Conservation (phyloP, 2,888 invertebrate genomes). For the Alsophila aescularia region DNA sequence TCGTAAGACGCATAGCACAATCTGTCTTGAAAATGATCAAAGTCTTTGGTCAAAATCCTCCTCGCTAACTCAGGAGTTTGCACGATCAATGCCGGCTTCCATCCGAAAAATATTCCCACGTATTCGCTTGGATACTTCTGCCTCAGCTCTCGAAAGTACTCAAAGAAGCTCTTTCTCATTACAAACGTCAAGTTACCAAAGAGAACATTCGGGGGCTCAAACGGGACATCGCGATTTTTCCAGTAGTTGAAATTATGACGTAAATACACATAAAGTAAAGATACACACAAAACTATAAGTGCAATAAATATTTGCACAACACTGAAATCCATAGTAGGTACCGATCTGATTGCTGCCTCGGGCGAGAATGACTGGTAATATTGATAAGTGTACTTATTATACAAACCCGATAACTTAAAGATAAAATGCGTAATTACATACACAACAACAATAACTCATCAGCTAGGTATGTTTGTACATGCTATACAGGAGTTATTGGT, state of each 20-base stretch:
- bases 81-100: conserved; percentile 59
- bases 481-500: no score
- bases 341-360: conserved; percentile 8
- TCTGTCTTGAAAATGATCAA: conserved; percentile 62
- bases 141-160: conserved; percentile 53
- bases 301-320: conserved; percentile 38
- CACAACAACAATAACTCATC: no score
- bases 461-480: no score
- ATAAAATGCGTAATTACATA: no score
- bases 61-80: conserved; percentile 64
- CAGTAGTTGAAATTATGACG: conserved; percentile 62
- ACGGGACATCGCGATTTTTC: conserved; percentile 61
- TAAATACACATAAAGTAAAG: conserved; percentile 48
- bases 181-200: conserved; percentile 62
- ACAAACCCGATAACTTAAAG: not conserved
- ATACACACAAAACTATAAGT: conserved; percentile 40
- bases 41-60: conserved; percentile 58
- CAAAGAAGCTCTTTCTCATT: conserved; percentile 61
- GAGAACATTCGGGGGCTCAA: conserved; percentile 53
- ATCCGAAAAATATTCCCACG: conserved; percentile 62
- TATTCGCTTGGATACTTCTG: conserved; percentile 51
- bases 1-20: conserved; percentile 48
- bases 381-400: not conserved
- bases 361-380: not conserved
- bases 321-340: conserved; percentile 23